These are phyloP conservation scores for Rhadinocentrus ornatus DNA, from an alignment of 2,797 vertebrate genomes.

Conservation along the genomic window DNA sequence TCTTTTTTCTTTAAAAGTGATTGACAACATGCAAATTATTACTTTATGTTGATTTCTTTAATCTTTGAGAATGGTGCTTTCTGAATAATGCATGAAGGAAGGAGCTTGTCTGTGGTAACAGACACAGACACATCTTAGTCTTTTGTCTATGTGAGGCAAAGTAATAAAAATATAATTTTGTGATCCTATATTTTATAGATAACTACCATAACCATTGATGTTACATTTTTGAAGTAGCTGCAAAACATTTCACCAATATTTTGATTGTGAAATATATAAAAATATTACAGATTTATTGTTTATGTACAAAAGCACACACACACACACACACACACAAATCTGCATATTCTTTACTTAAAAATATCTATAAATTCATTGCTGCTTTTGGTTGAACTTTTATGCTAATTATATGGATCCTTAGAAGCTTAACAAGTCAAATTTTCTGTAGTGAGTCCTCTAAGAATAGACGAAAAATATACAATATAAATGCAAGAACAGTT, in stretches of 20 bases:
- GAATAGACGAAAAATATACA: slow-evolving; percentile 6
- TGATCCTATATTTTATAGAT: not conserved
- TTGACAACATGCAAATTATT: slow-evolving; percentile 1
- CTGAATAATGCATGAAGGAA: not conserved
- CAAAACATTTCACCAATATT: not conserved
- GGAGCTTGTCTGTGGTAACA: not conserved
- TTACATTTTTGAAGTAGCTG: slow-evolving; percentile 8
- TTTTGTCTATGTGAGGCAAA: not conserved
- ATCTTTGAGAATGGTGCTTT: not conserved
- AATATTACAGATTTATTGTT: not conserved
- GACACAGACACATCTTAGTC: not conserved
- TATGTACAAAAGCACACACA: not conserved
- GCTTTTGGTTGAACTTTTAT: not conserved
- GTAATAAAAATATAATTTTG: not conserved
- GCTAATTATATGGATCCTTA: not conserved
- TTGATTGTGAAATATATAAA: not conserved
- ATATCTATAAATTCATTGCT: not conserved
- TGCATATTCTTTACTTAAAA: not conserved
- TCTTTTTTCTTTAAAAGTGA: not conserved
- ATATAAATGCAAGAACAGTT: not conserved
- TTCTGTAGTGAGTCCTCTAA: not conserved
- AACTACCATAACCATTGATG: not conserved
- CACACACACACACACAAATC: no score
- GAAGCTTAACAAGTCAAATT: slow-evolving; percentile 5
- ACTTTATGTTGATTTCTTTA: not conserved